phyloP scores from a whole-genome alignment of 2,797 vertebrate species.

The Gallinago nigripennis region DNA sequence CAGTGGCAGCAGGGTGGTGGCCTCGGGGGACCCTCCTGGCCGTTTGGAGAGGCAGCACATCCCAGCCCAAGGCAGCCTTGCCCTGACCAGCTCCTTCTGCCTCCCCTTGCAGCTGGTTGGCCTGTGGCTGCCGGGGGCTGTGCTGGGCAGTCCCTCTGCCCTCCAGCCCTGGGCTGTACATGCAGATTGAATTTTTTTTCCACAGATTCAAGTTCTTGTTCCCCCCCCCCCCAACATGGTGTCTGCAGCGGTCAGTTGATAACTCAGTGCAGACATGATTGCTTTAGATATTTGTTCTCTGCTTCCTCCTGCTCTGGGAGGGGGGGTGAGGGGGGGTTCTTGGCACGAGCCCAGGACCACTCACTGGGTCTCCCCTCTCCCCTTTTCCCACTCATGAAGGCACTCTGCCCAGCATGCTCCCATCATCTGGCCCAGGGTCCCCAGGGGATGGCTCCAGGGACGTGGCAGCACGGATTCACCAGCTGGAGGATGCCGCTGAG shows the following conservation, averaged over 20 bases:
- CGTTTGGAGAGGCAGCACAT: background rate
- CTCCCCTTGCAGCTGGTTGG: accelerated
- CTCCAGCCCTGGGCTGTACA: background rate
- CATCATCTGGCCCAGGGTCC: background rate
- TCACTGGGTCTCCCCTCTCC: background rate
- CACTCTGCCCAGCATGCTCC: background rate
- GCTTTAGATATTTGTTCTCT: background rate
- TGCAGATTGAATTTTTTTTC: background rate
- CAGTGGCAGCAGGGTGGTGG: background rate
- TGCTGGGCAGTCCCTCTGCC: background rate
- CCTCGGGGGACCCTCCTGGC: accelerated
- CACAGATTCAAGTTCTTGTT: background rate
- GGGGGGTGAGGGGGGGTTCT: too few relatives aligned
- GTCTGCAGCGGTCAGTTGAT: background rate
- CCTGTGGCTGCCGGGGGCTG: accelerated
- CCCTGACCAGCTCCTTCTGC: background rate
- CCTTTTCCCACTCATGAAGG: background rate
- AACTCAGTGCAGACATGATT: background rate
- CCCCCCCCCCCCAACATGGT: accelerated
- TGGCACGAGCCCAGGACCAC: background rate
- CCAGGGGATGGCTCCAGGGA: background rate
- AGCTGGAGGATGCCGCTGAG: background rate
- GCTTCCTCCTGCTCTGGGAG: background rate
- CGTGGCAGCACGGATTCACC: background rate
- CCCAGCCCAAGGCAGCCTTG: background rate